These are phyloP conservation scores for Penaeus monodon DNA, from an alignment of 2,888 invertebrate species.

Conservation along the genomic window DNA sequence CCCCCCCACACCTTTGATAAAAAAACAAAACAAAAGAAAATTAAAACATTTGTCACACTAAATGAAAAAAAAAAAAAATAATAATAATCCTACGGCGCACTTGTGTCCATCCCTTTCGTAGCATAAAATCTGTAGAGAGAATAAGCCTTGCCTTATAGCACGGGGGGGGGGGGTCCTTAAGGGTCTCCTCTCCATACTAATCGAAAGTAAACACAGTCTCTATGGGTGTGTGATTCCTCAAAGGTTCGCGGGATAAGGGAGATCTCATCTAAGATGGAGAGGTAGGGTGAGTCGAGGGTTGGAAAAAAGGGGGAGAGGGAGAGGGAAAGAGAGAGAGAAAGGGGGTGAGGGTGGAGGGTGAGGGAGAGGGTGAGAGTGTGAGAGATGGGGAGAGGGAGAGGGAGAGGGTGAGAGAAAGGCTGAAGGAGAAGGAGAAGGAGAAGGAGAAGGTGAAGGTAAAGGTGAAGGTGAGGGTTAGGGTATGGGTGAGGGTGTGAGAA, in stretches of 20 bases:
- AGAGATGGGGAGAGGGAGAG: neutral
- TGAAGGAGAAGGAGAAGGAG: neutral
- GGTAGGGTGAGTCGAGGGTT: constrained; percentile 11
- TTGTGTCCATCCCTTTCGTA: too few species aligned
- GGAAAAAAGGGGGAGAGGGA: neutral
- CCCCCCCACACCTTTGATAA: too few species aligned
- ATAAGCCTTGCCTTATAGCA: constrained; percentile 22
- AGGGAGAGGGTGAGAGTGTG: neutral
- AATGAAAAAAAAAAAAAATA: too few species aligned
- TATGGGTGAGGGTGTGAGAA: neutral
- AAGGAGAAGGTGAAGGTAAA: neutral
- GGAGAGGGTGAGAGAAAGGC: neutral
- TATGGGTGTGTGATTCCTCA: constrained; percentile 37
- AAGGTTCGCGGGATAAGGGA: constrained; percentile 17
- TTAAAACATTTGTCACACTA: too few species aligned
- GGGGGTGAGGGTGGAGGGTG: neutral
- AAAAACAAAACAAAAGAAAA: too few species aligned
- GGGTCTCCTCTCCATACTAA: constrained; percentile 38
- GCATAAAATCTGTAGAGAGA: constrained; percentile 13
- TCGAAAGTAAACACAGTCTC: constrained; percentile 36
- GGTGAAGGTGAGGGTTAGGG: neutral
- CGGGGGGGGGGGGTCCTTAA: constrained; percentile 24
- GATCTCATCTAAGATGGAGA: neutral
- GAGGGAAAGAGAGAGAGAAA: neutral
- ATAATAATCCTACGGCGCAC: too few species aligned